A percentile compares a stretch with the other conserved stretches of the same genome.
These are phyloP conservation scores for Puma concolor DNA, from an alignment of 2,113 vertebrate genomes.

Conservation along the genomic window DNA sequence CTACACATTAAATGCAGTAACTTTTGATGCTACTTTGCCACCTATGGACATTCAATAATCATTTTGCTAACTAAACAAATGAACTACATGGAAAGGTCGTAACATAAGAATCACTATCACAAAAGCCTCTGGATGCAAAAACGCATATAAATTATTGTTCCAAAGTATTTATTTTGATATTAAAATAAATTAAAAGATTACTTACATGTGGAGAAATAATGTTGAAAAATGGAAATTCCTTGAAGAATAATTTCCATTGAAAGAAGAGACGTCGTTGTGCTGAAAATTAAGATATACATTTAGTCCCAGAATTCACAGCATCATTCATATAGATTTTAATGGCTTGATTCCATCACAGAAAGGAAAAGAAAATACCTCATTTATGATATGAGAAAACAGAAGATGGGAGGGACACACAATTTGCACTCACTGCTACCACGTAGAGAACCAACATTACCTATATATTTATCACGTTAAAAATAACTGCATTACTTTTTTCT, in stretches of 20 bases:
- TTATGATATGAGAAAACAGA: background rate
- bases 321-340: background rate
- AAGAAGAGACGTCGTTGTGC: background rate
- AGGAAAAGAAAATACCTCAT: background rate
- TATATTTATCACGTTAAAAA: constrained; percentile 39
- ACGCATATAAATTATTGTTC: background rate
- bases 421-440: background rate
- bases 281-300: constrained; percentile 50
- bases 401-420: background rate
- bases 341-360: background rate
- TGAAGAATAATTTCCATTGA: background rate
- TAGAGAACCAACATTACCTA: constrained; percentile 26
- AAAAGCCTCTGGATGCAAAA: background rate
- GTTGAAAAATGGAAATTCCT: background rate
- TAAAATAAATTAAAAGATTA: background rate
- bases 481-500: background rate
- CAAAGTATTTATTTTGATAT: constrained; percentile 14
- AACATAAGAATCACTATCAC: background rate
- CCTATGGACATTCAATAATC: background rate
- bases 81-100: background rate
- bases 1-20: background rate
- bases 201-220: background rate
- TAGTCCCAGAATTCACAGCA: background rate
- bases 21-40: background rate
- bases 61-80: background rate